Evolutionary conservation across 2,888 invertebrate genomes (phyloP).

Genomic region (Cephus sareptanus): DNA sequence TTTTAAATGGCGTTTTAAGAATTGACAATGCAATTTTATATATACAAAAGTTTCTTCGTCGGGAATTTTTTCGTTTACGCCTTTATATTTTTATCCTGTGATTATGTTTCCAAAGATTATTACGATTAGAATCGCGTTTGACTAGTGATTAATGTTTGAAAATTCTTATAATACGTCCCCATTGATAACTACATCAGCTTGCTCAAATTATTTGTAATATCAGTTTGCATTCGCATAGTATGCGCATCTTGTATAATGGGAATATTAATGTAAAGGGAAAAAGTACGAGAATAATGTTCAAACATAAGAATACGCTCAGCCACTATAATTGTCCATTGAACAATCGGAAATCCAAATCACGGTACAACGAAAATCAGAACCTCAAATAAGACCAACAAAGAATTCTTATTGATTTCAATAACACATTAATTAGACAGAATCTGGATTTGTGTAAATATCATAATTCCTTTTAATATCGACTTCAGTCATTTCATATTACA

Average conservation of each 20-base stretch:
- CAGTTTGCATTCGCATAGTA: not conserved
- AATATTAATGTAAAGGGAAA: not conserved
- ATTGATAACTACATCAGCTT: constrained; percentile 6
- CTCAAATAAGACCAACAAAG: not conserved
- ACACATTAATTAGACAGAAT: not conserved
- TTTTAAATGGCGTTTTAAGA: not conserved
- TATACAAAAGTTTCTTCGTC: too few relatives aligned
- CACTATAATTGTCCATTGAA: not conserved
- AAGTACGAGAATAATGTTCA: not conserved
- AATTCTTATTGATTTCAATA: constrained; percentile 1
- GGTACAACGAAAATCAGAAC: constrained; percentile 14
- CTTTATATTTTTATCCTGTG: not conserved
- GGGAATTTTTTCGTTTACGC: not conserved
- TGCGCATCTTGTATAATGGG: not conserved
- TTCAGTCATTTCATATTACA: not conserved
- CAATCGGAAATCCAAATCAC: constrained; percentile 7
- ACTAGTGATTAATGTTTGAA: not conserved
- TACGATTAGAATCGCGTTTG: not conserved
- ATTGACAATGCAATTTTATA: not conserved
- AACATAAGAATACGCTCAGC: not conserved
- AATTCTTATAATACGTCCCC: not conserved
- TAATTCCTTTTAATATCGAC: not conserved
- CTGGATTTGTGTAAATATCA: not conserved
- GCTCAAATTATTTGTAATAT: constrained; percentile 17
- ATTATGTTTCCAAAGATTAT: not conserved